Evolutionary conservation across 2,797 vertebrate species (phyloP).

Genomic region (Pipistrellus pipistrellus): DNA sequence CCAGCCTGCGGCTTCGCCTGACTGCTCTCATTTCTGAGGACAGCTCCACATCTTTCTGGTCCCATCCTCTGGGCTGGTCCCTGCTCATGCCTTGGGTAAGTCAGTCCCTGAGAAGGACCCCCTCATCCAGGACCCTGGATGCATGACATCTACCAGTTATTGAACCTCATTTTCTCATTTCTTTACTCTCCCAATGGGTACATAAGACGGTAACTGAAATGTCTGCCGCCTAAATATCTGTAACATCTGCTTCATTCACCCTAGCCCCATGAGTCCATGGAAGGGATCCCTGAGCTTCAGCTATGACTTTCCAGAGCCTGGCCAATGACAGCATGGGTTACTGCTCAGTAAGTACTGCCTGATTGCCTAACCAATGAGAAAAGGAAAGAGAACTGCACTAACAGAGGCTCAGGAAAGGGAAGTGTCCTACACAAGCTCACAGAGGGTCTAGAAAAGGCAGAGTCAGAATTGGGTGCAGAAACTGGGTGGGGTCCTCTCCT

Average conservation of each 20-base stretch:
- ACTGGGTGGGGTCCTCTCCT: too few species aligned
- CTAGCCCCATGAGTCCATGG: neutral
- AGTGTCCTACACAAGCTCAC: too few species aligned
- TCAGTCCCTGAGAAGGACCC: neutral
- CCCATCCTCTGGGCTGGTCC: neutral
- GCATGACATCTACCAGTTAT: neutral
- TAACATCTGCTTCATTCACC: neutral
- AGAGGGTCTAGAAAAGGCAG: too few species aligned
- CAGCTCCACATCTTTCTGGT: neutral
- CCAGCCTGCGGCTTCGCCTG: accelerated
- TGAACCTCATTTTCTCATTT: neutral
- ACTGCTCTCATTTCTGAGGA: neutral
- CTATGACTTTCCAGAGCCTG: too few species aligned
- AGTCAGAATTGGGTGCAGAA: too few species aligned
- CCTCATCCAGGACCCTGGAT: neutral
- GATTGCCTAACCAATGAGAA: too few species aligned
- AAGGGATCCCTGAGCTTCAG: neutral
- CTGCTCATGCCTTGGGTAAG: neutral
- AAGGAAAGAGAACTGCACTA: too few species aligned
- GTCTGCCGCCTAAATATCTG: neutral
- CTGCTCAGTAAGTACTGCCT: neutral
- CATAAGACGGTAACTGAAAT: neutral
- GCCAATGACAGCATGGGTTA: neutral
- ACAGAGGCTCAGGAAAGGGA: too few species aligned
- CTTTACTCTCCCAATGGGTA: neutral